Base-by-base conservation (phyloP, 1,140 invertebrate species). In the Drosophila ananassae region DNA sequence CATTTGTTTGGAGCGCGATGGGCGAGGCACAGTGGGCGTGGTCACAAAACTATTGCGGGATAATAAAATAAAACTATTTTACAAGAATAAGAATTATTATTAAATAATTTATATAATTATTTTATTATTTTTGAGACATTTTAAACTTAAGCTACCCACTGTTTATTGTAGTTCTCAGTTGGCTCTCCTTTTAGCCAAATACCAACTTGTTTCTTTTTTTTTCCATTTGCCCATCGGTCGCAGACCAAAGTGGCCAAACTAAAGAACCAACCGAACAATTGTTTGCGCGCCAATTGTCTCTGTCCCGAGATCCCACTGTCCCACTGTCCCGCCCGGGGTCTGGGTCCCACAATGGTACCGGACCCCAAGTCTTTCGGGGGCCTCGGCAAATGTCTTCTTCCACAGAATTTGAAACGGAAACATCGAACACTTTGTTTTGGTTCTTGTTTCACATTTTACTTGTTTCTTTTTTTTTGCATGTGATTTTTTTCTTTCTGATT, bases 351-450 rank as follows among this genome's bases (percentile, higher is more conserved):
- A 68, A 69, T 47, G 46, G 50, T 58, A 73, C 63, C 63, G 60
- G 72, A 30, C 63, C n/a, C 34, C 48, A 12, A 39, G 66, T 39
- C 63, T 69, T 59, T 69, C 25, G 25, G 52, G 51, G 51, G 58
- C 54, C 66, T 59, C 41, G 25, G 75, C 83, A 89, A 89, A 89
- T 89, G 83, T 89, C 83, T 89, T 89, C 83, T 89, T 89, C 83
- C 83, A 89, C 72, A 89, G 83, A 89, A 89, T 89, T 89, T 89
- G 83, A 89, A 89, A 89, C 83, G 83, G 83, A 89, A 89, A 89
- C 83, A 89, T 89, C 73, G 83, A 89, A 89, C 83, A 89, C 83
- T 89, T 89, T 89, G 83, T 89, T 89, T 83, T 89, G 83, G 75
- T 79, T 79, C 83, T 89, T 89, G 83, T 89, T 82, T 89, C 83